Percentiles rank a stretch among this genome's conserved stretches.
phyloP scores from a whole-genome alignment of 2,113 vertebrate species.

The Notiomystis cincta region DNA sequence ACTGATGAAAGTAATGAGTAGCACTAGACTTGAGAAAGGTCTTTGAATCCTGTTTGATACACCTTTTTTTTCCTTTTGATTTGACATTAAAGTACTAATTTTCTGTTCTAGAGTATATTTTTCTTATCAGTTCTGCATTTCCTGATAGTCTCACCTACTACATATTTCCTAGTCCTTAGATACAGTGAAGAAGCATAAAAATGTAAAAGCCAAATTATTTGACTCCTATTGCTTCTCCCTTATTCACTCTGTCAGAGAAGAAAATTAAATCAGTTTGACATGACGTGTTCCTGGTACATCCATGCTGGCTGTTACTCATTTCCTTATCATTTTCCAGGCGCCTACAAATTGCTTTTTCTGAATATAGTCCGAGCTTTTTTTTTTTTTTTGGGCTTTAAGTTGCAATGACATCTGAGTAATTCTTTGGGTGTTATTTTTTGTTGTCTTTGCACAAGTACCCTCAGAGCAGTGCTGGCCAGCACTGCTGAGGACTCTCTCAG shows the following conservation, averaged over 20 bases:
- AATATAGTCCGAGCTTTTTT: background rate
- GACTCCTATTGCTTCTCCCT: background rate
- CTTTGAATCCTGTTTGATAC: background rate
- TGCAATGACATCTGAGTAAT: background rate
- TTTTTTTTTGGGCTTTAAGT: background rate
- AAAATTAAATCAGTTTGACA: constrained; percentile 7
- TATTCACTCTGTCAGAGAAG: background rate
- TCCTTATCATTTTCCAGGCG: background rate
- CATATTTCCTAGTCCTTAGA: background rate
- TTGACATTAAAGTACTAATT: background rate
- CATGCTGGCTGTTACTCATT: background rate
- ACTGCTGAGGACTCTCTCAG: background rate
- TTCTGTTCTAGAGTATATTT: background rate
- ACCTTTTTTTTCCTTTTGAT: background rate
- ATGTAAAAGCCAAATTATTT: background rate
- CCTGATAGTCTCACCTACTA: background rate
- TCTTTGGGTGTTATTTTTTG: background rate
- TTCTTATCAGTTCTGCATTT: background rate
- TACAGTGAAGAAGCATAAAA: background rate
- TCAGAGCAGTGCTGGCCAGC: background rate
- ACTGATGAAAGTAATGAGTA: background rate
- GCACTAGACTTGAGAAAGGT: background rate
- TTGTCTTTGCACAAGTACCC: background rate
- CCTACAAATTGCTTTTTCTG: background rate
- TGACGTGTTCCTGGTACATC: background rate